Conservation (phyloP, 2,113 vertebrate genomes). For the Peromyscus californicus region DNA sequence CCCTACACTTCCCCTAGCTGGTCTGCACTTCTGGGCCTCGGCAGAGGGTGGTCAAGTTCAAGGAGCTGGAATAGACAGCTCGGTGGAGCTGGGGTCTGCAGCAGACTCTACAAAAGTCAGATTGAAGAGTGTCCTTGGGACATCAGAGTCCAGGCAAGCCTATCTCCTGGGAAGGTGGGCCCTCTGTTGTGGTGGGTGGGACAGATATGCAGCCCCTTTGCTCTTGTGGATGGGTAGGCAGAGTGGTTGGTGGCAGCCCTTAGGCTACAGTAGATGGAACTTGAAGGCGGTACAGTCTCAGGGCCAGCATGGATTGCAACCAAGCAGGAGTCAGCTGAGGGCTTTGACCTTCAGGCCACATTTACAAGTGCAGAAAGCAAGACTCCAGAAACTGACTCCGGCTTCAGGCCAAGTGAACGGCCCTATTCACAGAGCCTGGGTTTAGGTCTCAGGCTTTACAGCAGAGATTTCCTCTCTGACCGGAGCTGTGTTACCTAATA, state of each 20-base stretch:
- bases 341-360: slow-evolving; percentile 12
- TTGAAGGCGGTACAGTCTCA: no score
- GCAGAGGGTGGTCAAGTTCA: not conserved
- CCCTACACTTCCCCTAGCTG: not conserved
- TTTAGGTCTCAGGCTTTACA: not conserved
- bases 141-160: not conserved
- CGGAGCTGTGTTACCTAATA: fast-evolving
- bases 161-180: not conserved
- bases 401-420: no score
- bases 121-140: fast-evolving
- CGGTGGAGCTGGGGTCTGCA: not conserved
- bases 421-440: not conserved
- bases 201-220: not conserved
- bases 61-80: not conserved
- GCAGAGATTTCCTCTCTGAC: not conserved
- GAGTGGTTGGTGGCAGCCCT: not conserved
- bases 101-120: not conserved
- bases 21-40: not conserved
- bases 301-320: not conserved
- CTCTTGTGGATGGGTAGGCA: not conserved
- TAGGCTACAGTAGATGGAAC: not conserved
- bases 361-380: not conserved
- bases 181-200: not conserved
- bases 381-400: not conserved
- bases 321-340: not conserved